Percentiles rank a stretch among this genome's conserved stretches.
These are phyloP conservation scores for Phanerotoma sp. DNA, from an alignment of 2,888 invertebrate genomes.

Conservation along the genomic window DNA sequence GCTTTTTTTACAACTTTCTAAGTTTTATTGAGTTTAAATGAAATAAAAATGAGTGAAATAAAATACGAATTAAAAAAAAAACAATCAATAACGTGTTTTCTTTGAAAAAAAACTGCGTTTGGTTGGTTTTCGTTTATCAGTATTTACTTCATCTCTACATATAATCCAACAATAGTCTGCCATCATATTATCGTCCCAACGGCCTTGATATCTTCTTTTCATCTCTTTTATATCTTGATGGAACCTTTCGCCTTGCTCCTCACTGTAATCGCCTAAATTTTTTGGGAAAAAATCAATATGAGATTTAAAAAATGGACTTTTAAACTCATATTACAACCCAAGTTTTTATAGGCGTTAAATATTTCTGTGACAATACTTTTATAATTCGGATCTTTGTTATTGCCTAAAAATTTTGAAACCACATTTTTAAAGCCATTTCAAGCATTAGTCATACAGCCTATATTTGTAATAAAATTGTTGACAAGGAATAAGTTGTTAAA, in stretches of 20 bases:
- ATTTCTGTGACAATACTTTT: background rate
- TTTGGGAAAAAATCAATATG: conserved; percentile 4
- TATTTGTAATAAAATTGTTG: no score
- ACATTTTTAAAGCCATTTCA: conserved; percentile 12
- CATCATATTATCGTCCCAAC: conserved; percentile 33
- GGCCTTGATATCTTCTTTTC: conserved; percentile 2
- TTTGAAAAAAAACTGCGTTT: no score
- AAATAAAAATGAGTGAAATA: no score
- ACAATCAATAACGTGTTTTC: no score
- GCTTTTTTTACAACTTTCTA: no score
- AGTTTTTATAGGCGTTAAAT: background rate
- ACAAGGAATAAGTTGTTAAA: no score
- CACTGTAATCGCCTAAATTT: conserved; percentile 8
- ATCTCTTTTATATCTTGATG: conserved; percentile 5
- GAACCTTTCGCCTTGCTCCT: no score
- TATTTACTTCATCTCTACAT: no score
- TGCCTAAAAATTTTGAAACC: conserved; percentile 1
- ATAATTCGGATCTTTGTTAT: background rate
- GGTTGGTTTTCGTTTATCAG: no score
- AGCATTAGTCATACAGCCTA: no score
- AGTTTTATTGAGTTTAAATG: no score
- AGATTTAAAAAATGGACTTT: conserved; percentile 10
- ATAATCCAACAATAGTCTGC: conserved; percentile 44
- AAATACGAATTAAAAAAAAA: no score
- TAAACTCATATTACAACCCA: conserved; percentile 7